Evolutionary conservation across 37 sponge, comb jelly and placozoan species (phyloP).

Genomic region (Geodia barretti): DNA sequence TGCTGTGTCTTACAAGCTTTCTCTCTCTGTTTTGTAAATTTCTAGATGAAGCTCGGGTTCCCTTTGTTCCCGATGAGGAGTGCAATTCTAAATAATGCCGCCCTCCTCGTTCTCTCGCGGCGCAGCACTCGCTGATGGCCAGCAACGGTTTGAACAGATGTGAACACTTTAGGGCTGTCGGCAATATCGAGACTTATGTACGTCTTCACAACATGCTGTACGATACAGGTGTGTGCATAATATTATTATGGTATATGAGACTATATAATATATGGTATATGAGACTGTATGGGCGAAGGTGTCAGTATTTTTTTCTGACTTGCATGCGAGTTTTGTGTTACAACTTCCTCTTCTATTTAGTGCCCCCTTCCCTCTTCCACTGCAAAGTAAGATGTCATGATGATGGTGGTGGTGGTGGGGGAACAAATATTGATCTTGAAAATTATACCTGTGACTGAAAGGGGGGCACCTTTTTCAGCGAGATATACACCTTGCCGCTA

Average conservation of each 20-base stretch:
- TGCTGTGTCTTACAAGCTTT: neutral
- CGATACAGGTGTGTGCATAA: slow-evolving; percentile 32
- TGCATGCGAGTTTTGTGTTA: too few relatives aligned
- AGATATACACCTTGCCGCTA: too few relatives aligned
- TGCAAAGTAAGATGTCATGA: too few relatives aligned
- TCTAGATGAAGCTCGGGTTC: neutral
- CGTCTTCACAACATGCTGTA: slow-evolving; percentile 38
- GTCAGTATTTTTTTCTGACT: neutral
- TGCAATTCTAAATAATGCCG: slow-evolving; percentile 15
- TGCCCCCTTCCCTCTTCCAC: neutral
- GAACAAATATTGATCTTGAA: too few relatives aligned
- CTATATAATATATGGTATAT: neutral
- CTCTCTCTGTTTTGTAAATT: neutral
- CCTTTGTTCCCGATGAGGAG: neutral
- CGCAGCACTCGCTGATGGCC: slow-evolving; percentile 57
- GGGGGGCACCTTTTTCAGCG: too few relatives aligned
- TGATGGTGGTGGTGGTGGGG: too few relatives aligned
- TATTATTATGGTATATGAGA: neutral
- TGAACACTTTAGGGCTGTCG: slow-evolving; percentile 1
- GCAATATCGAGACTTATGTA: slow-evolving; percentile 42
- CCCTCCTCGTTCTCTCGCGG: slow-evolving; percentile 31
- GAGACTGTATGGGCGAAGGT: neutral
- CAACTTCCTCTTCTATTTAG: too few relatives aligned
- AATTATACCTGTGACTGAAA: too few relatives aligned
- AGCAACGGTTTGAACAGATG: neutral